Evolutionary conservation across 2,797 vertebrate genomes (phyloP).

Genomic region (Threskiornis aethiopicus): DNA sequence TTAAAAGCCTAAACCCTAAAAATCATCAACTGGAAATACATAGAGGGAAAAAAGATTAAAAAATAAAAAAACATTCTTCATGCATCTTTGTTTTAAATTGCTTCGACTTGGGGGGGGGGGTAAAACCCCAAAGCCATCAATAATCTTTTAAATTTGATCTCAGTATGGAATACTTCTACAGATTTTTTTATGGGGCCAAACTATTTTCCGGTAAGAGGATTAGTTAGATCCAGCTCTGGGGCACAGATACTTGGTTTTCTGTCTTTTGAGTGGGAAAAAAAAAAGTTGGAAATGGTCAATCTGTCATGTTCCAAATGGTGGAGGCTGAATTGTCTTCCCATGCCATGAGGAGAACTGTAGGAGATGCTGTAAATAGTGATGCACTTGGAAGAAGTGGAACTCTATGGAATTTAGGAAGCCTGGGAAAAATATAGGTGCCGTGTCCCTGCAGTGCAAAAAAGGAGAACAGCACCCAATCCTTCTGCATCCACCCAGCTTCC

Average conservation of each 20-base stretch:
- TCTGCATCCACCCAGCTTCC: neutral
- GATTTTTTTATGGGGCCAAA: fast-evolving
- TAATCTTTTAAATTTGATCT: neutral
- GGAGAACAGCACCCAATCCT: neutral
- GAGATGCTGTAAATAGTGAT: neutral
- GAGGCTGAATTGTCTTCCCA: neutral
- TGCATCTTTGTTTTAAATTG: neutral
- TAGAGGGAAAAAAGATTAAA: neutral
- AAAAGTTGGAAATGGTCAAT: neutral
- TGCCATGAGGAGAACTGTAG: neutral
- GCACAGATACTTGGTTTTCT: neutral
- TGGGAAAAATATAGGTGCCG: neutral
- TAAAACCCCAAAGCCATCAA: neutral
- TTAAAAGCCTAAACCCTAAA: neutral
- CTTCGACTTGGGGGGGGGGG: neutral
- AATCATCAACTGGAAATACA: fast-evolving
- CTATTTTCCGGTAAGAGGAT: neutral
- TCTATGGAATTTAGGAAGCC: neutral
- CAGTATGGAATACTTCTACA: neutral
- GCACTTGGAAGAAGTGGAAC: neutral
- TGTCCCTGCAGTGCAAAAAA: neutral
- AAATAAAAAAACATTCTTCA: neutral
- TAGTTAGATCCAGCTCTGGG: neutral
- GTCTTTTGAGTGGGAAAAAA: fast-evolving
- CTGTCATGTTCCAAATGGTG: neutral